Evolutionary conservation across 2,797 vertebrate genomes (phyloP), one percentile per base, ranked within the genome.

Genomic region (Danio kyathit): DNA sequence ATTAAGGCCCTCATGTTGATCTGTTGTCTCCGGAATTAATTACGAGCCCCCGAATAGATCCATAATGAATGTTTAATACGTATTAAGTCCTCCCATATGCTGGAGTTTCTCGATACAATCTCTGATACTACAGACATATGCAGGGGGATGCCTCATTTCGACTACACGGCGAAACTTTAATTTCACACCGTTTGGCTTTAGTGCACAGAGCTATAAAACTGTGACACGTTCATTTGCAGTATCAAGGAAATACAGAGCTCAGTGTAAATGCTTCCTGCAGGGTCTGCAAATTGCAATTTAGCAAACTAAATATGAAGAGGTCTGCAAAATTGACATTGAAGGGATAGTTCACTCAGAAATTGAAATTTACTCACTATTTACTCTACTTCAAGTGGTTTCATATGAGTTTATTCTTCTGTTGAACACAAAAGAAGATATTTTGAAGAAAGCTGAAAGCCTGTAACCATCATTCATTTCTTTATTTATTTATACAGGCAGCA

Each of bases 11-110:
- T 21, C 52, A 29, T 56, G 38, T 44, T 44, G 14, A 73, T 51
- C 66, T 48, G 17, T 52, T 52, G 63, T 69, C 19, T 69, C 29
- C 57, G 41, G 59, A 54, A 44, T 80, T 65, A 80, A 74, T 81
- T 60, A 61, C 9, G 1, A 21, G 43, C 29, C 38, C 38, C 75
- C 5, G n/a, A 66, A 75, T 49, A 52, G 44, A 49, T 51, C 44
- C 21, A 7, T 38, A 46, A 49, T 74, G 6, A 48, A 49, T 40
- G 44, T 74, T 74, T 61, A 61, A 74, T 74, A n/a, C 6, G 1
- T 74, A 61, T 40, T 74, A 38, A 48, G 4, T 59, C 19, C 17
- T 48, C 43, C 56, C 56, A 5, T 49, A 61, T 48, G 40, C 70
- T 57, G 4, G 51, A 19, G 38, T 56, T 72, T 43, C n/a, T 72